Conservation (phyloP, 53 echinoderm and acorn worm species). For the Mesocentrotus franciscanus region DNA sequence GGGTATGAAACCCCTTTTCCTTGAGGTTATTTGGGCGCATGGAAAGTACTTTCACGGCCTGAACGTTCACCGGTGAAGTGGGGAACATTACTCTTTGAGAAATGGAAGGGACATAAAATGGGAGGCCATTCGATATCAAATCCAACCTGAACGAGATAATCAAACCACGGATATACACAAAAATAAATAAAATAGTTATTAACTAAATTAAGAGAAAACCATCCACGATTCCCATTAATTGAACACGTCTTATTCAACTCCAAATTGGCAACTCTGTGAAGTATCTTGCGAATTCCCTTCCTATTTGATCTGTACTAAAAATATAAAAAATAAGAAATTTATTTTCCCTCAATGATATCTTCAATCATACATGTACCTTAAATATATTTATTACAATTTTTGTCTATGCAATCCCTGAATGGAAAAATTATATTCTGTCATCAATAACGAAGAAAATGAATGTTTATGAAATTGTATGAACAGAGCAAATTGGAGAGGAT, state of each 20-base stretch:
- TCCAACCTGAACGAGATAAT: neutral
- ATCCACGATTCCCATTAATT: neutral
- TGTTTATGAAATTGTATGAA: too few species aligned
- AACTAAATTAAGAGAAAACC: neutral
- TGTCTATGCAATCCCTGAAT: too few species aligned
- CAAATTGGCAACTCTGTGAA: too few species aligned
- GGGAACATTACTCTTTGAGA: neutral
- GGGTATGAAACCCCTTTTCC: neutral
- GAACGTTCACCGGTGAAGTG: neutral
- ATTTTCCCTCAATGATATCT: too few species aligned
- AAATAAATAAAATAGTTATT: neutral
- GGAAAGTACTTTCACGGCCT: slow-evolving; percentile 43
- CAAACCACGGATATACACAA: neutral
- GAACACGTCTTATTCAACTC: neutral
- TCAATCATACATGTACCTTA: too few species aligned
- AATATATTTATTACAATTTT: too few species aligned
- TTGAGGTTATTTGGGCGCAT: neutral
- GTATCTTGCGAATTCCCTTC: too few species aligned
- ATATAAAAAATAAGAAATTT: too few species aligned
- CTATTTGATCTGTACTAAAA: too few species aligned
- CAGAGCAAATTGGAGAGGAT: too few species aligned
- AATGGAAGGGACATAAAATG: neutral
- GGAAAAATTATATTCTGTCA: too few species aligned
- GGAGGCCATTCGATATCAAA: neutral
- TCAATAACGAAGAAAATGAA: too few species aligned